Percentiles rank a stretch among this genome's conserved stretches.
Evolutionary conservation across 2,113 vertebrate species (phyloP).

Genomic region (Oceanodroma tethys): DNA sequence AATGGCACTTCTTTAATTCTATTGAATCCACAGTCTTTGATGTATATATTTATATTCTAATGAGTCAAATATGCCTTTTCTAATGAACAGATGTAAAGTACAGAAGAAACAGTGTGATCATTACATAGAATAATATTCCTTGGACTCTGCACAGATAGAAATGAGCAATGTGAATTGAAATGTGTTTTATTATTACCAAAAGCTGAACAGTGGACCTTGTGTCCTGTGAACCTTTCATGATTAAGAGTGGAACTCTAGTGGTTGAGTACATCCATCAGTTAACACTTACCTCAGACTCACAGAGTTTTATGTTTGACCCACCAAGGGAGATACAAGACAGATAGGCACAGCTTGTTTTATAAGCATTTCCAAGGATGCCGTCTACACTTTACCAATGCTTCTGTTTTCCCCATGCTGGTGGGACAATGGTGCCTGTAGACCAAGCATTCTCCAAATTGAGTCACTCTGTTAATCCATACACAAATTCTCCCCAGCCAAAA

Average conservation of each 20-base stretch:
- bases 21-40: neutral
- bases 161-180: neutral
- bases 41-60: neutral
- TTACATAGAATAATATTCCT: neutral
- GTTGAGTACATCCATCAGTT: neutral
- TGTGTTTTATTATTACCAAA: neutral
- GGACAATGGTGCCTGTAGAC: rapidly evolving
- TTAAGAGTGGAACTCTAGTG: neutral
- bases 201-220: neutral
- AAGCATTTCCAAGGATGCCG: neutral
- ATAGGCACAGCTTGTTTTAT: neutral
- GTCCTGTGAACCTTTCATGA: neutral
- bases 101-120: neutral
- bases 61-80: neutral
- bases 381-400: neutral
- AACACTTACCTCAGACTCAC: neutral
- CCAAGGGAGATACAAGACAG: neutral
- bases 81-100: neutral
- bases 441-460: neutral
- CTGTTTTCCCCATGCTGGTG: neutral
- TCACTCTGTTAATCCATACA: neutral
- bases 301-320: neutral
- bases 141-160: neutral
- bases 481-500: neutral
- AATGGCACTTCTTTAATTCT: neutral